Evolutionary conservation across 2,797 vertebrate species (phyloP).

Genomic region (Sebastes wilsoni): DNA sequence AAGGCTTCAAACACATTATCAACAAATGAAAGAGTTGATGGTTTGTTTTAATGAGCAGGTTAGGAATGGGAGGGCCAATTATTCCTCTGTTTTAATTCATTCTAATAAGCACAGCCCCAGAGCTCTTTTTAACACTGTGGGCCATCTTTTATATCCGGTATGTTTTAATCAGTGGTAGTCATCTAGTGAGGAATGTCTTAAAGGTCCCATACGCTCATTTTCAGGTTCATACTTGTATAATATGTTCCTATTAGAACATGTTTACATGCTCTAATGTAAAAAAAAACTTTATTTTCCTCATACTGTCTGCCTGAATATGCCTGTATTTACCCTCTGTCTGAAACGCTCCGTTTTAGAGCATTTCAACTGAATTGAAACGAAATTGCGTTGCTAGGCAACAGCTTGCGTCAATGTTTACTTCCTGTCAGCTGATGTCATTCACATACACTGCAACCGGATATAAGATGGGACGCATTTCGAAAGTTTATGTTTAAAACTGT

Average conservation of each 20-base stretch:
- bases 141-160: neutral
- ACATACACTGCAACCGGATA: too few relatives aligned
- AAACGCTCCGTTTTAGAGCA: too few relatives aligned
- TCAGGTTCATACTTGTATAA: too few relatives aligned
- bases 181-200: neutral
- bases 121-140: neutral
- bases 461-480: rapidly evolving
- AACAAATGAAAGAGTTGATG: neutral
- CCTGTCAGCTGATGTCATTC: too few relatives aligned
- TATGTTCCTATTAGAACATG: too few relatives aligned
- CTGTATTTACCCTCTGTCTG: rapidly evolving
- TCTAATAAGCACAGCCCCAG: neutral
- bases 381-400: too few relatives aligned
- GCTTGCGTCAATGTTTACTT: too few relatives aligned
- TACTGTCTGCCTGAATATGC: too few relatives aligned
- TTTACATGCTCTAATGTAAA: rapidly evolving
- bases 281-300: too few relatives aligned
- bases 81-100: neutral
- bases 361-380: rapidly evolving
- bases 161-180: neutral
- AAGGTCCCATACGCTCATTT: too few relatives aligned
- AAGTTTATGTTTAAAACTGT: too few relatives aligned
- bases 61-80: neutral
- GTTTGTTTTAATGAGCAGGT: neutral
- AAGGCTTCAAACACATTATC: neutral